Evolutionary conservation across 1,140 invertebrate species (phyloP).

Genomic region (Schlechtendalia chinensis): DNA sequence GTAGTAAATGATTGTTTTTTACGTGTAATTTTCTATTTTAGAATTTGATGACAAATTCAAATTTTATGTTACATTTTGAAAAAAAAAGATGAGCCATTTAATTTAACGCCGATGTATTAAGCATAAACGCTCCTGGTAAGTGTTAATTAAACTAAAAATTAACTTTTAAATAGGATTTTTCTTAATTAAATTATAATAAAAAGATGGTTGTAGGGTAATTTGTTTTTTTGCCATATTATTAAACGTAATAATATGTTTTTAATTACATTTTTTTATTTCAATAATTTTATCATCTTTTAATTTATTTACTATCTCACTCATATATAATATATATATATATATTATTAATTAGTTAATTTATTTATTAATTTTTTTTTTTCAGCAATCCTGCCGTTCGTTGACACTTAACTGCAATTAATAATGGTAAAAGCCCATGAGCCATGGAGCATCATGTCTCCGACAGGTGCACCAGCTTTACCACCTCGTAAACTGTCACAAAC

Average conservation of each 20-base stretch:
- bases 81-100: slow-evolving; percentile 30
- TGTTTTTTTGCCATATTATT: not conserved
- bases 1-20: not conserved
- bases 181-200: slow-evolving; percentile 21
- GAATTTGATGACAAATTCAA: slow-evolving; percentile 24
- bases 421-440: slow-evolving; percentile 44
- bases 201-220: not conserved
- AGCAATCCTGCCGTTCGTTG: slow-evolving; percentile 38
- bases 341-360: not conserved
- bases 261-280: not conserved
- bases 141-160: slow-evolving; percentile 39
- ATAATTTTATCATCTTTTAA: not conserved
- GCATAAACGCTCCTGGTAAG: slow-evolving; percentile 50
- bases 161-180: slow-evolving; percentile 1
- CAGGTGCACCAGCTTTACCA: slow-evolving; percentile 59
- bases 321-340: no score
- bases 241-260: not conserved
- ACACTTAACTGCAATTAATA: slow-evolving; percentile 14
- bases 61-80: slow-evolving; percentile 32
- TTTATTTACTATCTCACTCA: not conserved
- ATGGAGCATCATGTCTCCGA: slow-evolving; percentile 38
- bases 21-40: slow-evolving; percentile 30
- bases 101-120: slow-evolving; percentile 37
- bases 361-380: slow-evolving; percentile 15
- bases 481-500: slow-evolving; percentile 51